Percentiles rank a stretch among this genome's conserved stretches.
phyloP scores from a whole-genome alignment of 2,797 vertebrate genomes.

The Chrysolophus pictus region DNA sequence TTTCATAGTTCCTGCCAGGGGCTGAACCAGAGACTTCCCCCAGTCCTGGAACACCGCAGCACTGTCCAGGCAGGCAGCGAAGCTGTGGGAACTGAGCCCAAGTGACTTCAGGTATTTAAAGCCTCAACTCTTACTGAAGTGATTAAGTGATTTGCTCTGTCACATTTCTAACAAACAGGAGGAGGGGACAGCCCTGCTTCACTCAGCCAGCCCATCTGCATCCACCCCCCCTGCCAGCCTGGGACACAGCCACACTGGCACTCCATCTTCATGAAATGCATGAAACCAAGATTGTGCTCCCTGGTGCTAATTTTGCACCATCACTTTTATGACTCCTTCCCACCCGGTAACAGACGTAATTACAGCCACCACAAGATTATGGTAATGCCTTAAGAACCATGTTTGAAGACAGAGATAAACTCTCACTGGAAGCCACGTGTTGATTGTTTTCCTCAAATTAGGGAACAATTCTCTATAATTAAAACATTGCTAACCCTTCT shows the following conservation, averaged over 20 bases:
- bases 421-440: not conserved
- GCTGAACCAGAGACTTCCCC: not conserved
- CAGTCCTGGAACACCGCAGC: not conserved
- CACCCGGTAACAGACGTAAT: not conserved
- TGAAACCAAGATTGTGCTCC: not conserved
- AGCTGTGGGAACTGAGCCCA: not conserved
- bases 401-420: not conserved
- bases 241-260: rapidly evolving
- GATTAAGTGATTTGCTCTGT: not conserved
- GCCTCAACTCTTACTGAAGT: not conserved
- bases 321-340: not conserved
- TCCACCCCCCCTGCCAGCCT: rapidly evolving
- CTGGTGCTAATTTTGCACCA: not conserved
- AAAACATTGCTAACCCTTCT: not conserved
- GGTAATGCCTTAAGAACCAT: not conserved
- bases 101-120: not conserved
- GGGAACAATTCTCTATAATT: conserved; percentile 38
- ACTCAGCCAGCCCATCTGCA: too few species aligned
- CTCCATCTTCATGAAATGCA: not conserved
- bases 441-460: not conserved
- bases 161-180: not conserved
- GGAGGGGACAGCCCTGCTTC: not conserved
- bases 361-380: conserved; percentile 7
- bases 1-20: not conserved
- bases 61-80: not conserved